These are phyloP conservation scores for Theretra japonica DNA, from an alignment of 2,888 invertebrate species.

Conservation along the genomic window DNA sequence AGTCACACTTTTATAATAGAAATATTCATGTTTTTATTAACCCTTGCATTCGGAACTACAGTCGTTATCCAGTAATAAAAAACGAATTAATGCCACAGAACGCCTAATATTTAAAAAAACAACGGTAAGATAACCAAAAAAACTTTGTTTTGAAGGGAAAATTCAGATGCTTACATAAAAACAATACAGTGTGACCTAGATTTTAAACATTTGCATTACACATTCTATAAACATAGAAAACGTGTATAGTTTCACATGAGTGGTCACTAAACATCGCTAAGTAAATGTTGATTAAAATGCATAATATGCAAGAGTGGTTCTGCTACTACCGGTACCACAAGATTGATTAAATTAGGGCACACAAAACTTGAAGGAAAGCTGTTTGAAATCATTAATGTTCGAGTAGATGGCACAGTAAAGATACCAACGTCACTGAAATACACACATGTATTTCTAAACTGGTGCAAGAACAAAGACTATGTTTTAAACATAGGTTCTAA, in stretches of 20 bases:
- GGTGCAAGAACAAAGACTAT: background rate
- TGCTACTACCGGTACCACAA: background rate
- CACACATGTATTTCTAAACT: background rate
- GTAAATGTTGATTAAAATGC: constrained; percentile 4
- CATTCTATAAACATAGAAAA: too few species aligned
- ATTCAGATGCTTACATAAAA: too few species aligned
- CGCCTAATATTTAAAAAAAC: too few species aligned
- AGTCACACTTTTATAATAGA: background rate
- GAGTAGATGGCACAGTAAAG: background rate
- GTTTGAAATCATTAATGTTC: background rate
- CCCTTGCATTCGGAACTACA: background rate
- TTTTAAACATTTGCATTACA: too few species aligned
- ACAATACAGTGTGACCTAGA: too few species aligned
- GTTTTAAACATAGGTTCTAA: background rate
- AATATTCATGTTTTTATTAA: constrained; percentile 14
- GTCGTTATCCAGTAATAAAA: background rate
- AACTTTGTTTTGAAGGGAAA: too few species aligned
- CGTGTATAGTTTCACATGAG: background rate
- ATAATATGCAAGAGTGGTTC: constrained; percentile 1
- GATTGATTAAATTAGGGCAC: constrained; percentile 1
- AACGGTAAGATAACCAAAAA: too few species aligned
- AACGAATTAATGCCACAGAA: too few species aligned
- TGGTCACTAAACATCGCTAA: background rate
- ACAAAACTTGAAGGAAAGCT: constrained; percentile 6
- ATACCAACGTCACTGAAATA: background rate